Percentiles rank a stretch among this genome's conserved stretches.
These are phyloP conservation scores for Neosilurus mollespiculum DNA, from an alignment of 2,797 vertebrate genomes.

Conservation along the genomic window DNA sequence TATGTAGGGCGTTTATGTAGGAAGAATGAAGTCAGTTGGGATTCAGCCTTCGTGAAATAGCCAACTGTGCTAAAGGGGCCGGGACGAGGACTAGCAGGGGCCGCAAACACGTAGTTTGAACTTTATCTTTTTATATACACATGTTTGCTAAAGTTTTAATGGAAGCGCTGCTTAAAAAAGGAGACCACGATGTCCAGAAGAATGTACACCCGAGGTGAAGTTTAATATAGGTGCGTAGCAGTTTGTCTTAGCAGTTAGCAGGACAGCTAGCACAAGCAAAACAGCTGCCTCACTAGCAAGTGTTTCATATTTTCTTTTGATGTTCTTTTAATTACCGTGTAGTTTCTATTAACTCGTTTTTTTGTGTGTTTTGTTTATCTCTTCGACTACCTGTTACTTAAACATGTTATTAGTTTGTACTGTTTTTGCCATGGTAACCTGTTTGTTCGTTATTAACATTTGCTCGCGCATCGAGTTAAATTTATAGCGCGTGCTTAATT, in stretches of 20 bases:
- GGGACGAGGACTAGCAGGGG: constrained; percentile 65
- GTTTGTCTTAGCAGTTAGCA: neutral
- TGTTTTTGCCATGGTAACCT: neutral
- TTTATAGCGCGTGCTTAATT: neutral
- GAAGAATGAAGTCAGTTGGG: neutral
- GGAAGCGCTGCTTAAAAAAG: neutral
- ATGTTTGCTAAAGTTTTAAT: constrained; percentile 5
- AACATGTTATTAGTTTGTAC: neutral
- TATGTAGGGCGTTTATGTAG: constrained; percentile 12
- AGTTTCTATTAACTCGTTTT: neutral
- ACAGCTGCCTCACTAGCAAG: neutral
- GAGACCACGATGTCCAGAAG: constrained; percentile 63
- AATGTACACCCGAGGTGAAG: constrained; percentile 57
- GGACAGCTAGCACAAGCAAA: constrained; percentile 2
- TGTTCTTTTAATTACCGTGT: neutral
- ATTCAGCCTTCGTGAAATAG: constrained; percentile 29
- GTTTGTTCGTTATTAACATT: neutral
- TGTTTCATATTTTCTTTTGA: neutral
- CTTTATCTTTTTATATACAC: neutral
- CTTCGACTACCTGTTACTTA: constrained; percentile 5
- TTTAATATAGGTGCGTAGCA: constrained; percentile 70
- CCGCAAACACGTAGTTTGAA: constrained; percentile 23
- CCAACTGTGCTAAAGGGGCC: constrained; percentile 50
- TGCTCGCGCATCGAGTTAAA: neutral
- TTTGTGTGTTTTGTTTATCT: neutral